These are phyloP conservation scores for Perizoma flavofasciatum DNA, from an alignment of 2,888 invertebrate genomes.

Conservation along the genomic window DNA sequence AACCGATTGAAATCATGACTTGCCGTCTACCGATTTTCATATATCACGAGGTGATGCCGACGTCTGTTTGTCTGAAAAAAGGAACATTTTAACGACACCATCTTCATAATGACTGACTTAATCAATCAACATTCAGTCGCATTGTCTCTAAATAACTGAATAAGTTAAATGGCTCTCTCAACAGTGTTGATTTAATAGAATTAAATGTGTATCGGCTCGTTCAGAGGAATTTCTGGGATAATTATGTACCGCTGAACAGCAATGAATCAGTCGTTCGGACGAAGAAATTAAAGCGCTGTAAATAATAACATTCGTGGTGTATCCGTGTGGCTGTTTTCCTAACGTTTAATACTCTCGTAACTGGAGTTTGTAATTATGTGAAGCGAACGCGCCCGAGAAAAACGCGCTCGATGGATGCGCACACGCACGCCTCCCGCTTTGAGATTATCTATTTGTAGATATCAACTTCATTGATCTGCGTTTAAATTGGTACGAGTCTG, in stretches of 20 bases:
- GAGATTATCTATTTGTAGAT: slow-evolving; percentile 55
- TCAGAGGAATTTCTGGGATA: slow-evolving; percentile 44
- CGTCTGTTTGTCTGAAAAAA: slow-evolving; percentile 19
- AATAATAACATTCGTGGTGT: slow-evolving; percentile 39
- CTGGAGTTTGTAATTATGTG: slow-evolving; percentile 58
- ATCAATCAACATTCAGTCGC: slow-evolving; percentile 13
- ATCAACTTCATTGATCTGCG: slow-evolving; percentile 49
- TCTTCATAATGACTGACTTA: slow-evolving; percentile 25
- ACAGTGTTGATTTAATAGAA: slow-evolving; percentile 16
- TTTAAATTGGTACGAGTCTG: slow-evolving; percentile 30
- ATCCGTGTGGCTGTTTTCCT: slow-evolving; percentile 39
- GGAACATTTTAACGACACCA: slow-evolving; percentile 19
- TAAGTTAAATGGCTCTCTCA: slow-evolving; percentile 2
- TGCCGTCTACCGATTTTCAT: slow-evolving; percentile 29
- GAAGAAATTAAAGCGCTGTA: slow-evolving; percentile 50
- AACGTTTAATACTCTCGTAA: slow-evolving; percentile 46
- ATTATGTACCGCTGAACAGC: slow-evolving; percentile 50
- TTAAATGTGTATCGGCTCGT: slow-evolving; percentile 38
- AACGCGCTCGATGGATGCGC: slow-evolving; percentile 55
- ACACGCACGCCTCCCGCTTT: slow-evolving; percentile 45
- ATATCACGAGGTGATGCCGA: slow-evolving; percentile 22
- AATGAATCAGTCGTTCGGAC: slow-evolving; percentile 46
- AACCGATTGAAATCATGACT: slow-evolving; percentile 21
- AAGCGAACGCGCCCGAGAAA: slow-evolving; percentile 59
- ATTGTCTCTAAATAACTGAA: slow-evolving; percentile 18